These are phyloP conservation scores for Brevimyrus niger DNA, from an alignment of 2,113 vertebrate genomes.

Conservation along the genomic window DNA sequence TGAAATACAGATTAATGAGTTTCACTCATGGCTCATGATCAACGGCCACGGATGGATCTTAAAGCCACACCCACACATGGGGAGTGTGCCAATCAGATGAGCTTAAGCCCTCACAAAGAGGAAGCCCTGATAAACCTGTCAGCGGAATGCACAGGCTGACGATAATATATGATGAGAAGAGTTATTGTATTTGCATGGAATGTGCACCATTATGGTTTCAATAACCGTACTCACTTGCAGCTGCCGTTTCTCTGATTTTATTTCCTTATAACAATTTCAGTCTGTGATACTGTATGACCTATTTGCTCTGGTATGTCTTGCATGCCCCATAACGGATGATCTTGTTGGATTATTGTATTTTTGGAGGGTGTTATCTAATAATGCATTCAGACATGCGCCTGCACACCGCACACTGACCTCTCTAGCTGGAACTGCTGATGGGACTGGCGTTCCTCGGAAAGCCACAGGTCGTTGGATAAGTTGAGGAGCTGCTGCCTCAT, in stretches of 20 bases:
- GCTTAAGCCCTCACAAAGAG: constrained; percentile 18
- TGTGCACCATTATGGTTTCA: constrained; percentile 33
- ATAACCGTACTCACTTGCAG: constrained; percentile 39
- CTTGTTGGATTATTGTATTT: neutral
- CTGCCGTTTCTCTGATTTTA: neutral
- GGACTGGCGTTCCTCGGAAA: constrained; percentile 52
- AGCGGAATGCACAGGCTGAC: constrained; percentile 30
- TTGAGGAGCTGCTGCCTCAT: constrained; percentile 66
- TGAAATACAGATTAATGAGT: constrained; percentile 39
- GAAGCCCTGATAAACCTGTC: constrained; percentile 19
- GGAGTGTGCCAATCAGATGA: constrained; percentile 52
- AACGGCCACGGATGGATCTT: constrained; percentile 30
- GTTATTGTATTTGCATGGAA: constrained; percentile 37
- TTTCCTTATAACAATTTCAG: neutral
- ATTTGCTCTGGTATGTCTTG: neutral
- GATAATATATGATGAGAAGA: constrained; percentile 24
- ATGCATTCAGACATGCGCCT: neutral
- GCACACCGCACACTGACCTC: constrained; percentile 51
- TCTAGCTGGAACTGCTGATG: constrained; percentile 59
- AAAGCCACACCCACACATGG: constrained; percentile 37
- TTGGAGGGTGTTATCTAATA: neutral
- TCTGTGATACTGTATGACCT: neutral
- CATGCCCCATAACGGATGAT: neutral
- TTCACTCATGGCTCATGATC: constrained; percentile 49
- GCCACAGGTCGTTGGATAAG: constrained; percentile 58